Evolutionary conservation across 2,797 vertebrate genomes (phyloP).

Genomic region (Xiphorhynchus erythropygius): DNA sequence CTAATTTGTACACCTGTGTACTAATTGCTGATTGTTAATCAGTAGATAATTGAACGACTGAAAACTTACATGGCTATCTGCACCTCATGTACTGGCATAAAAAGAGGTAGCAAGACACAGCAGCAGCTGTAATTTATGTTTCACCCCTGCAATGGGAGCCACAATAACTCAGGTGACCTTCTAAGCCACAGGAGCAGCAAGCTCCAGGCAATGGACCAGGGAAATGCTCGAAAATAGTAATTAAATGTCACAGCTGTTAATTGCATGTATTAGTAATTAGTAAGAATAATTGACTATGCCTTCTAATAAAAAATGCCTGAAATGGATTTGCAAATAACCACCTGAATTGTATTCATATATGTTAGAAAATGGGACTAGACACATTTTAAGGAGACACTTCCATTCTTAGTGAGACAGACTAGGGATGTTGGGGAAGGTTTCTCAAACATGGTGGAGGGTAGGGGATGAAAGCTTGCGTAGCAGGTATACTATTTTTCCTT

Average conservation of each 20-base stretch:
- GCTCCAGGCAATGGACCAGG: neutral
- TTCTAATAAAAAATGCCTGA: neutral
- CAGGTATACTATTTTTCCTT: neutral
- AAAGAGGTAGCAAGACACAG: neutral
- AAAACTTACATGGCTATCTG: neutral
- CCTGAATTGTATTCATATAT: neutral
- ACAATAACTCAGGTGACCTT: neutral
- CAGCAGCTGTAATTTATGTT: neutral
- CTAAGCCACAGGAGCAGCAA: neutral
- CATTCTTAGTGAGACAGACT: neutral
- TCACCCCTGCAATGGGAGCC: neutral
- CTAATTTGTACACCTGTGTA: accelerated
- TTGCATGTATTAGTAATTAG: neutral
- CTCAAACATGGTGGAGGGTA: neutral
- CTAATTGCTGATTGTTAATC: neutral
- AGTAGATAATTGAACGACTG: neutral
- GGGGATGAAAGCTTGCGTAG: neutral
- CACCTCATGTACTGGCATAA: neutral
- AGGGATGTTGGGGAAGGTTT: neutral
- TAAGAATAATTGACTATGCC: neutral
- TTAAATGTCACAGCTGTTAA: neutral
- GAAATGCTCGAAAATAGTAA: neutral
- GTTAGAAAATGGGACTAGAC: neutral
- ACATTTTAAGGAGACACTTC: neutral
- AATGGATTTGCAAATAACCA: neutral